Evolutionary conservation across 2,888 invertebrate genomes (phyloP).

Genomic region (Plebejus anna): DNA sequence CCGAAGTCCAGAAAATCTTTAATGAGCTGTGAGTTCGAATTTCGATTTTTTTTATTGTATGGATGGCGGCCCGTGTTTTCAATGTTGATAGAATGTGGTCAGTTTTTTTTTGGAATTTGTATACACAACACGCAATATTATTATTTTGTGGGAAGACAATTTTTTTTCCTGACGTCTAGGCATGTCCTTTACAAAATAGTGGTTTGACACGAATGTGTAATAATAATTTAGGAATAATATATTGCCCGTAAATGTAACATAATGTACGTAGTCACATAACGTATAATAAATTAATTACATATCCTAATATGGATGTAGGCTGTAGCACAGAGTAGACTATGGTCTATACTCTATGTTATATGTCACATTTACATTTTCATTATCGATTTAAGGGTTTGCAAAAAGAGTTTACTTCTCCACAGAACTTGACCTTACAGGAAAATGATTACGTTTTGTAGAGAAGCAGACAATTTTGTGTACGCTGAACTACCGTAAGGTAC

Average conservation of each 20-base stretch:
- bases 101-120: too few species aligned
- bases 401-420: not conserved
- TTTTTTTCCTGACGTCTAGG: not conserved
- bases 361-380: too few species aligned
- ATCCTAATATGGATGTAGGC: too few species aligned
- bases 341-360: too few species aligned
- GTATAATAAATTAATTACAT: too few species aligned
- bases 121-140: not conserved
- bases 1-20: slow-evolving; percentile 95
- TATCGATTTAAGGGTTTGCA: not conserved
- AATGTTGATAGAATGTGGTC: too few species aligned
- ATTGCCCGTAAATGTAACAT: not conserved
- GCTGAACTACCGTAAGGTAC: not conserved
- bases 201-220: not conserved
- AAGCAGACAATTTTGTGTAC: not conserved
- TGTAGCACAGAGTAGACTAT: too few species aligned
- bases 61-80: not conserved
- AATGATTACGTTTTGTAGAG: not conserved
- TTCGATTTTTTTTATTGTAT: not conserved
- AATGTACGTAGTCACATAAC: not conserved
- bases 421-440: not conserved
- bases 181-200: not conserved
- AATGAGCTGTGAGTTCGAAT: slow-evolving; percentile 85
- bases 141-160: not conserved
- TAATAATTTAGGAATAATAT: not conserved